phyloP scores from a whole-genome alignment of 1,140 invertebrate genomes.

The Lepidostoma basale region DNA sequence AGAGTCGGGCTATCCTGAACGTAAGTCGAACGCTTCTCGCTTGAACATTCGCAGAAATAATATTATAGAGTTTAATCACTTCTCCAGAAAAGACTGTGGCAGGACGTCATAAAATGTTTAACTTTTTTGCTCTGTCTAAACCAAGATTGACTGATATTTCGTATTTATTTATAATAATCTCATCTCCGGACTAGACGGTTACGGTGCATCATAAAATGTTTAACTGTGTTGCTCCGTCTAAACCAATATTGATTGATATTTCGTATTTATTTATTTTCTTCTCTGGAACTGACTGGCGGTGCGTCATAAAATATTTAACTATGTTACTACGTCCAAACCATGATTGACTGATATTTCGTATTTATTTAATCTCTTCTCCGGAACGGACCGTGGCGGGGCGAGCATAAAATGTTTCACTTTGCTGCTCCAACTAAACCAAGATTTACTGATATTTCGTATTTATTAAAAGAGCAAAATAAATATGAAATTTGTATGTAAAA shows the following conservation, averaged over 20 bases:
- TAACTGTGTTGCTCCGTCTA: not conserved
- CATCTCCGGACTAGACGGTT: not conserved
- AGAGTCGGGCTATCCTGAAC: not conserved
- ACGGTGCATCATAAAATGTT: not conserved
- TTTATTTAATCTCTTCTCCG: too few species aligned
- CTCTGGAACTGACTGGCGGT: not conserved
- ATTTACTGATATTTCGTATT: too few species aligned
- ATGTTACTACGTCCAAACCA: not conserved
- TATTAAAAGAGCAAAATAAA: too few species aligned
- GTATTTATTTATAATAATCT: constrained; percentile 10
- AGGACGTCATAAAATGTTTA: not conserved
- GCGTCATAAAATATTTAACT: not conserved
- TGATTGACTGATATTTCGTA: too few species aligned
- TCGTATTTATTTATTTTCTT: constrained; percentile 1
- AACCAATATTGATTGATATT: not conserved
- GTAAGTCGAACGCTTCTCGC: constrained; percentile 7
- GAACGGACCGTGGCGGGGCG: too few species aligned
- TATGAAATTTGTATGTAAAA: too few species aligned
- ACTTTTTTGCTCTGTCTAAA: not conserved
- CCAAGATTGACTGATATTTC: not conserved
- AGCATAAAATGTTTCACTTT: too few species aligned
- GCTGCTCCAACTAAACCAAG: too few species aligned
- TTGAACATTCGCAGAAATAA: constrained; percentile 16
- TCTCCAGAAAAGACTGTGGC: not conserved
- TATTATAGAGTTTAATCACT: constrained; percentile 8